Conservation (phyloP, 2,888 invertebrate genomes). For the Drosophila aldrichi region DNA sequence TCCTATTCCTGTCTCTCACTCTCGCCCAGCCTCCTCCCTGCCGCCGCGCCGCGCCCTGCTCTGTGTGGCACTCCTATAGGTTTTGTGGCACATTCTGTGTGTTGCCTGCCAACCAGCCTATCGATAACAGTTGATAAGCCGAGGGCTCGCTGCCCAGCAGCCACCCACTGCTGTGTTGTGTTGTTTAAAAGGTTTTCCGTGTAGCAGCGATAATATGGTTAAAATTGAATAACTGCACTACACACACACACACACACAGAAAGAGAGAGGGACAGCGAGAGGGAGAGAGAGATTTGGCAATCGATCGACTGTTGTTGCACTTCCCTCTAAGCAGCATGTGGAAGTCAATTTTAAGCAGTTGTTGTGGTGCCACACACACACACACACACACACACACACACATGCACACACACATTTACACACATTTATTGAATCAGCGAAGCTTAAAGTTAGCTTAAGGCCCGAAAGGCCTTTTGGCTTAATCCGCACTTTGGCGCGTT, state of each 20-base stretch:
- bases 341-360: constrained; percentile 17
- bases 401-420: neutral
- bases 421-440: constrained; percentile 58
- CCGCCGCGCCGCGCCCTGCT: too few relatives aligned
- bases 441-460: constrained; percentile 64
- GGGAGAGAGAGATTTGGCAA: constrained; percentile 40
- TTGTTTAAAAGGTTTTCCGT: constrained; percentile 77
- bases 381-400: neutral
- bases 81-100: constrained; percentile 15
- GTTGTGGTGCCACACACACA: neutral
- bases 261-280: too few relatives aligned
- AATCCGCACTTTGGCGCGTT: constrained; percentile 77
- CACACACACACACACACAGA: constrained; percentile 8
- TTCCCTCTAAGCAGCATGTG: constrained; percentile 40
- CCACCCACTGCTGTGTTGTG: constrained; percentile 57
- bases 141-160: constrained; percentile 36
- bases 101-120: constrained; percentile 50
- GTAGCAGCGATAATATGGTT: constrained; percentile 71
- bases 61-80: neutral
- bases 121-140: constrained; percentile 73
- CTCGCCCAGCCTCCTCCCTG: neutral
- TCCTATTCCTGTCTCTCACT: neutral
- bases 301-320: constrained; percentile 44
- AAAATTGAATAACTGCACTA: constrained; percentile 73
- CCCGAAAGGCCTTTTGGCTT: constrained; percentile 46